Evolutionary conservation across 1,140 invertebrate genomes (phyloP).

Genomic region (Sinonovacula constricta): DNA sequence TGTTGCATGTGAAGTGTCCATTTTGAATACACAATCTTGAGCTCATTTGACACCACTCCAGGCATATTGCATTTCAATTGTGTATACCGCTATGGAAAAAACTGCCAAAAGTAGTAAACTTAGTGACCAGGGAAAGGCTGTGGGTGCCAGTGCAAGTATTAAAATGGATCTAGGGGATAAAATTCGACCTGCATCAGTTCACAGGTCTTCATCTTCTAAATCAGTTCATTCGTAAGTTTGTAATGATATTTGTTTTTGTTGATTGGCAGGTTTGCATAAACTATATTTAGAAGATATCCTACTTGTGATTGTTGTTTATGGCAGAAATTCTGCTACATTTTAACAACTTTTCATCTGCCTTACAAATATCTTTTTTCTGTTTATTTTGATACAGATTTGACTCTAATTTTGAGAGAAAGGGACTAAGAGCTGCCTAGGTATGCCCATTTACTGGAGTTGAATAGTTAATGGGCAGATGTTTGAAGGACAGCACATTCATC

Average conservation of each 20-base stretch:
- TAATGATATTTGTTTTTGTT: not conserved
- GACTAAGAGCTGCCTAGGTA: not conserved
- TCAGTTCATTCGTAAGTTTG: conserved; percentile 38
- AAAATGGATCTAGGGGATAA: conserved; percentile 25
- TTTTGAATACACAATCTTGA: too few relatives aligned
- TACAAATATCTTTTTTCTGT: not conserved
- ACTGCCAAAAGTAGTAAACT: conserved; percentile 12
- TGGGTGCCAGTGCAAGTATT: conserved; percentile 25
- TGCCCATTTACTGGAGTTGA: not conserved
- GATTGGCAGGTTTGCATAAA: not conserved
- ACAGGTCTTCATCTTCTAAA: conserved; percentile 36
- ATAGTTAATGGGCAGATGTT: not conserved
- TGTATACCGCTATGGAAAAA: conserved; percentile 36
- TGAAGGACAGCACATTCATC: not conserved
- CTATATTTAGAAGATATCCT: not conserved
- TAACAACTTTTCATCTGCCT: not conserved
- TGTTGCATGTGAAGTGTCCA: conserved; percentile 2
- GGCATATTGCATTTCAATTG: conserved; percentile 35
- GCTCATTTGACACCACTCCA: too few relatives aligned
- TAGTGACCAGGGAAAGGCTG: conserved; percentile 21
- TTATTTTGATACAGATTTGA: not conserved
- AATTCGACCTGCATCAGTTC: conserved; percentile 45
- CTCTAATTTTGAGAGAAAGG: not conserved
- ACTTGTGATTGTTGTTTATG: not conserved
- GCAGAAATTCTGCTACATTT: not conserved